phyloP scores from a whole-genome alignment of 2,888 invertebrate genomes.

The Aspidapion aeneum region DNA sequence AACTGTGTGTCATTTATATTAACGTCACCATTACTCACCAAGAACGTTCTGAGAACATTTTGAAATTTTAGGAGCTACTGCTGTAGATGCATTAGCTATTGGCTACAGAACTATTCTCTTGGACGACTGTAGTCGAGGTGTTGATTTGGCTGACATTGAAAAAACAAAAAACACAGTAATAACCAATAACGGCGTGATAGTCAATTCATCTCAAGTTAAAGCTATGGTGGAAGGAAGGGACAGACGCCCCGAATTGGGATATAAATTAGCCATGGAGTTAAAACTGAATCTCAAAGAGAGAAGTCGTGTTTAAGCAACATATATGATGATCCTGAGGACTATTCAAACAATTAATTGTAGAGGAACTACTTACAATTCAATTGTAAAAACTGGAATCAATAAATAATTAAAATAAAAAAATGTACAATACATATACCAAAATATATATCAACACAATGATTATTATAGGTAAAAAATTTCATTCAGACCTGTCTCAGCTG shows the following conservation, averaged over 20 bases:
- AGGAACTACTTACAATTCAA: no score
- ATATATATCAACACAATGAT: no score
- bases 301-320: no score
- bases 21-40: no score
- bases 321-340: no score
- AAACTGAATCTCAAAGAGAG: conserved; percentile 45
- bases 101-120: conserved; percentile 87
- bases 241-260: conserved; percentile 82
- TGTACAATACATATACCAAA: no score
- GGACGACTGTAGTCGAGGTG: conserved; percentile 89
- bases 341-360: no score
- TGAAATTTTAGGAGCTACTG: conserved; percentile 67
- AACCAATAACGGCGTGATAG: conserved; percentile 75
- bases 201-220: conserved; percentile 74
- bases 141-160: conserved; percentile 80
- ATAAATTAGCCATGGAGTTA: conserved; percentile 82
- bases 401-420: no score
- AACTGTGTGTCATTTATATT: no score
- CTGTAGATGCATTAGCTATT: conserved; percentile 83
- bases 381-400: no score
- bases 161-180: conserved; percentile 73
- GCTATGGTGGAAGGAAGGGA: conserved; percentile 87
- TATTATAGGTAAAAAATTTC: no score
- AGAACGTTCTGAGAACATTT: not conserved
- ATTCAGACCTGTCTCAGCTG: no score